Evolutionary conservation across 2,797 vertebrate species (phyloP).

Genomic region (Cercopithecus mitis): DNA sequence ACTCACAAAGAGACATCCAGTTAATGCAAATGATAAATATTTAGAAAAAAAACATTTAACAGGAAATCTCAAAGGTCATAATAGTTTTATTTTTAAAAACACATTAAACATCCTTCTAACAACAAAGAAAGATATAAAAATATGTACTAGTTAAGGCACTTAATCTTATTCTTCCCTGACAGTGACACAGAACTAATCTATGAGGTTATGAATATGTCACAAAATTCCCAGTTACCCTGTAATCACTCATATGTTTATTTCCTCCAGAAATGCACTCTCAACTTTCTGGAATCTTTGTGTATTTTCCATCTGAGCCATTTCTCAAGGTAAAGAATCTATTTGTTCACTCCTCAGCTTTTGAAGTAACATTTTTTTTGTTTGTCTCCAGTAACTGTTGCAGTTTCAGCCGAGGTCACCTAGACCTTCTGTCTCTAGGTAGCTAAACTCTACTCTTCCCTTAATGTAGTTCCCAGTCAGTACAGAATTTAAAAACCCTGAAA

Average conservation of each 20-base stretch:
- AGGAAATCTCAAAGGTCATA: conserved; percentile 2
- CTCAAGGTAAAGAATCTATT: not conserved
- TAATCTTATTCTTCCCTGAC: conserved; percentile 28
- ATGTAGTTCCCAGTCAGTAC: not conserved
- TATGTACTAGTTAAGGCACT: not conserved
- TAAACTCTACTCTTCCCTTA: conserved; percentile 8
- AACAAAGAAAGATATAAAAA: conserved; percentile 17
- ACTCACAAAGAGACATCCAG: not conserved
- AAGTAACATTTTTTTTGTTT: conserved; percentile 11
- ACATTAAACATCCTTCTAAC: not conserved
- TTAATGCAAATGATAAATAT: conserved; percentile 4
- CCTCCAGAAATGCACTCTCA: not conserved
- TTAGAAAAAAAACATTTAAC: conserved; percentile 20
- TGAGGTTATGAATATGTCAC: not conserved
- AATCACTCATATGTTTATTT: conserved; percentile 18
- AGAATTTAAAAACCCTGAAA: not conserved
- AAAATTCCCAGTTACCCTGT: conserved; percentile 13
- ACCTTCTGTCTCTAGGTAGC: not conserved
- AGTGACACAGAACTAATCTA: conserved; percentile 26
- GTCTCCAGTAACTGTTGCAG: not conserved
- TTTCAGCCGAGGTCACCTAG: not conserved
- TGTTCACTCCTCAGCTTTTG: not conserved
- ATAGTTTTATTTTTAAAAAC: conserved; percentile 30
- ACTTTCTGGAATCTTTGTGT: not conserved
- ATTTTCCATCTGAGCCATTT: not conserved